Conservation (phyloP, 2,113 vertebrate genomes). For the Scolopax mira region DNA sequence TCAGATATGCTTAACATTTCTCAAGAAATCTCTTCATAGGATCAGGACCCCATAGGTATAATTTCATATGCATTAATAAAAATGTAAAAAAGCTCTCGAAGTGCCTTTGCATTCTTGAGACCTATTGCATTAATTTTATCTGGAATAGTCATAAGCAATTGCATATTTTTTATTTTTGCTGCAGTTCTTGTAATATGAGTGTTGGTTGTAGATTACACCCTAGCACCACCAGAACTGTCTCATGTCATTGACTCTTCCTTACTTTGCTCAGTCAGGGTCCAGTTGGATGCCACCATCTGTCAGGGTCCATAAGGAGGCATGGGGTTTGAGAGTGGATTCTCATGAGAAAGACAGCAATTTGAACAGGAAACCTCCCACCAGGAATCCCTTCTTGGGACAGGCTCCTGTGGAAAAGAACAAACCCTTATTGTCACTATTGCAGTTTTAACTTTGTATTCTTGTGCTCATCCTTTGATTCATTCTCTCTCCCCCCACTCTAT, state of each 20-base stretch:
- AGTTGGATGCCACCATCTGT: slow-evolving; percentile 33
- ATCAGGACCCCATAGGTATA: background rate
- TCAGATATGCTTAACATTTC: background rate
- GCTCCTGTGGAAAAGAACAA: slow-evolving; percentile 73
- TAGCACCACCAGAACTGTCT: background rate
- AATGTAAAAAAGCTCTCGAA: background rate
- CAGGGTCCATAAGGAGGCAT: background rate
- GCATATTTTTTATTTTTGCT: background rate
- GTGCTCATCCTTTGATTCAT: slow-evolving; percentile 71
- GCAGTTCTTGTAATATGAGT: background rate
- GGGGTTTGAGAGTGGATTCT: slow-evolving; percentile 60
- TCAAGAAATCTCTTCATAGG: background rate
- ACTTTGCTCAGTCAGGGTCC: background rate
- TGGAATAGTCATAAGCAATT: background rate
- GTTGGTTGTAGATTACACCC: background rate
- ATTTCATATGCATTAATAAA: background rate
- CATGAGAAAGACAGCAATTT: slow-evolving; percentile 73
- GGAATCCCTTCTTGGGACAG: slow-evolving; percentile 72
- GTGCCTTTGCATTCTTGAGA: background rate
- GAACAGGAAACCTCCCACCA: slow-evolving; percentile 75
- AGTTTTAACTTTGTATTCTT: slow-evolving; percentile 55
- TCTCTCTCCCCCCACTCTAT: slow-evolving; percentile 63
- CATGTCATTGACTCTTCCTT: background rate
- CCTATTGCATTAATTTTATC: background rate
- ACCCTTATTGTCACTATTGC: slow-evolving; percentile 61